Percentiles rank a stretch among this genome's conserved stretches.
Evolutionary conservation across 1,140 invertebrate genomes (phyloP).

Genomic region (Leptinotarsa defecta): DNA sequence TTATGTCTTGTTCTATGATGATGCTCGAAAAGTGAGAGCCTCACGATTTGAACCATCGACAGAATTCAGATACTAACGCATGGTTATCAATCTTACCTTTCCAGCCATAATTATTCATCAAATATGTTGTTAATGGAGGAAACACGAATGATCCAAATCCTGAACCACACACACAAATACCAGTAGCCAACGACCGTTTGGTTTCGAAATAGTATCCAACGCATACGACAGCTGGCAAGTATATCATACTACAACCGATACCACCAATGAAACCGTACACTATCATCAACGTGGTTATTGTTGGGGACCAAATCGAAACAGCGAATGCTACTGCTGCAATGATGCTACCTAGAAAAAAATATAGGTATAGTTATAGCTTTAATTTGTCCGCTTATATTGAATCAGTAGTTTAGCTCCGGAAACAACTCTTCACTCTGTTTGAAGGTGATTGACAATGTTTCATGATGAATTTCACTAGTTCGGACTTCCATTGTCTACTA

Average conservation of each 20-base stretch:
- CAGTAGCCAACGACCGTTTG: conserved; percentile 94
- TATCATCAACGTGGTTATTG: conserved; percentile 87
- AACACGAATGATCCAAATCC: conserved; percentile 93
- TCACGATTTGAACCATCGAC: too few relatives aligned
- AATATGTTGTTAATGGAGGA: conserved; percentile 79
- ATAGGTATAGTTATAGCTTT: not conserved
- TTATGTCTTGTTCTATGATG: too few relatives aligned
- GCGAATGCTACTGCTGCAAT: conserved; percentile 84
- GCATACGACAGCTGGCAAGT: conserved; percentile 94
- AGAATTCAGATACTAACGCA: too few relatives aligned
- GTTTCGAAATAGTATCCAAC: conserved; percentile 99
- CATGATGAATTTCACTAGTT: too few relatives aligned
- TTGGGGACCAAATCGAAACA: conserved; percentile 81
- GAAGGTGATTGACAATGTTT: too few relatives aligned
- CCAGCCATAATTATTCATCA: conserved; percentile 85
- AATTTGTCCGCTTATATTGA: too few relatives aligned
- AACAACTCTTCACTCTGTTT: too few relatives aligned
- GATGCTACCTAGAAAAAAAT: conserved; percentile 57
- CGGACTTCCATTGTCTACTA: too few relatives aligned
- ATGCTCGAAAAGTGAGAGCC: too few relatives aligned
- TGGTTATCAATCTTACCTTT: conserved; percentile 63
- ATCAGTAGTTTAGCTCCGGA: too few relatives aligned
- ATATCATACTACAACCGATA: conserved; percentile 95
- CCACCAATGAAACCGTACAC: conserved; percentile 94
- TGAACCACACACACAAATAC: conserved; percentile 93